These are phyloP conservation scores for Acromyrmex echinatior DNA, from an alignment of 1,140 invertebrate genomes.

Conservation along the genomic window DNA sequence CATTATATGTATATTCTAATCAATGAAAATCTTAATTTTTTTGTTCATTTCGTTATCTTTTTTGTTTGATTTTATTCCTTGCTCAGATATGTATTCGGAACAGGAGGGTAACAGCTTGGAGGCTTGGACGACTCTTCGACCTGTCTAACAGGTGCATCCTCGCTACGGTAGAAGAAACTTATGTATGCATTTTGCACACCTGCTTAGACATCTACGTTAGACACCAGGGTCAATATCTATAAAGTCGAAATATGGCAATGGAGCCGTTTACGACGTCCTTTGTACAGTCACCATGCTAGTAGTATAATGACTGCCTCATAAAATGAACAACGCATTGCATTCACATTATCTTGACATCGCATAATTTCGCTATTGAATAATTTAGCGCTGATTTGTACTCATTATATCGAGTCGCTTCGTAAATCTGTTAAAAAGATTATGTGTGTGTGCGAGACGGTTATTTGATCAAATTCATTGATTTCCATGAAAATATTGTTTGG, in stretches of 20 bases:
- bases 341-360: slow-evolving; percentile 55
- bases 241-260: slow-evolving; percentile 1
- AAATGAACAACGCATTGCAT: slow-evolving; percentile 69
- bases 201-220: slow-evolving; percentile 56
- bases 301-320: slow-evolving; percentile 68
- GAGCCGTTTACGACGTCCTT: slow-evolving; percentile 39
- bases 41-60: neutral
- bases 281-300: slow-evolving; percentile 52
- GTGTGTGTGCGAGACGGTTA: neutral
- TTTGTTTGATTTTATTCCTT: neutral
- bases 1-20: neutral
- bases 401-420: neutral
- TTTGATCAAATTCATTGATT: neutral
- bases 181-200: slow-evolving; percentile 65
- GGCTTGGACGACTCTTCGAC: slow-evolving; percentile 42
- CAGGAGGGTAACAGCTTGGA: slow-evolving; percentile 50
- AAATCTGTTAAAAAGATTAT: neutral
- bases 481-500: neutral
- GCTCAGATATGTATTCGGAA: slow-evolving; percentile 69
- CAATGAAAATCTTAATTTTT: neutral
- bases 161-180: slow-evolving; percentile 64
- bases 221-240: slow-evolving; percentile 29
- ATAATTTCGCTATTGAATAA: slow-evolving; percentile 64
- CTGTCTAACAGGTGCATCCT: slow-evolving; percentile 82
- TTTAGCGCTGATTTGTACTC: neutral